Evolutionary conservation across 2,888 invertebrate species (phyloP).

Genomic region (Exocentrus adspersus): DNA sequence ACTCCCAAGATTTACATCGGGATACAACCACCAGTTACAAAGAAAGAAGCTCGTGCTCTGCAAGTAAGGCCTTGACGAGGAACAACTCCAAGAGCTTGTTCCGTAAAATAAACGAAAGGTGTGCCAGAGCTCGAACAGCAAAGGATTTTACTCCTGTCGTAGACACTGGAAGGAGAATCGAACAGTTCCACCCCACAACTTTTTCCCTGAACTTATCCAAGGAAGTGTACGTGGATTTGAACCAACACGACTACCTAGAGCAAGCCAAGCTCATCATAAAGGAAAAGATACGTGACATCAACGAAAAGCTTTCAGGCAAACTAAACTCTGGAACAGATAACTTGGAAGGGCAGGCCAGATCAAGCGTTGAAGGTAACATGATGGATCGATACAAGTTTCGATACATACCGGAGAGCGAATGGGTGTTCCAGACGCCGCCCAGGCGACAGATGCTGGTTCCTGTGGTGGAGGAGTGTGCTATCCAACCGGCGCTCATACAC

Average conservation of each 20-base stretch:
- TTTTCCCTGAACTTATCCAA: constrained; percentile 27
- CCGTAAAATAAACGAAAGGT: constrained; percentile 42
- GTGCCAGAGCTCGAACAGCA: constrained; percentile 19
- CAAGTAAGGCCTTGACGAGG: background rate
- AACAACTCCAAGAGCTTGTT: constrained; percentile 45
- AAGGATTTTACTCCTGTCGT: constrained; percentile 4
- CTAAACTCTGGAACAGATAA: background rate
- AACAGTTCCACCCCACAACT: background rate
- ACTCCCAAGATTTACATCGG: background rate
- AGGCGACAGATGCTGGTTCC: constrained; percentile 36
- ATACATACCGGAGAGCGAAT: constrained; percentile 37
- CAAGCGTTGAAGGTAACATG: too few species aligned
- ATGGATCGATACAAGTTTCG: too few species aligned
- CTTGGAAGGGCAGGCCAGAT: background rate
- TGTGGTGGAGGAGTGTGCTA: constrained; percentile 31
- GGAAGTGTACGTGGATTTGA: constrained; percentile 18
- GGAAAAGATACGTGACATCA: constrained; percentile 35
- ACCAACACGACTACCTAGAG: constrained; percentile 15
- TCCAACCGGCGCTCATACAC: constrained; percentile 42
- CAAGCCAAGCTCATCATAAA: constrained; percentile 29
- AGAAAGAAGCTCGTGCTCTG: background rate
- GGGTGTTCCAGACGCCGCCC: constrained; percentile 46
- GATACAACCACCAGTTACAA: background rate
- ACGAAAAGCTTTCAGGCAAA: constrained; percentile 41
- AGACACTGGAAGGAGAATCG: background rate